Evolutionary conservation across 1,140 invertebrate genomes (phyloP).

Genomic region (Bombus superbus): DNA sequence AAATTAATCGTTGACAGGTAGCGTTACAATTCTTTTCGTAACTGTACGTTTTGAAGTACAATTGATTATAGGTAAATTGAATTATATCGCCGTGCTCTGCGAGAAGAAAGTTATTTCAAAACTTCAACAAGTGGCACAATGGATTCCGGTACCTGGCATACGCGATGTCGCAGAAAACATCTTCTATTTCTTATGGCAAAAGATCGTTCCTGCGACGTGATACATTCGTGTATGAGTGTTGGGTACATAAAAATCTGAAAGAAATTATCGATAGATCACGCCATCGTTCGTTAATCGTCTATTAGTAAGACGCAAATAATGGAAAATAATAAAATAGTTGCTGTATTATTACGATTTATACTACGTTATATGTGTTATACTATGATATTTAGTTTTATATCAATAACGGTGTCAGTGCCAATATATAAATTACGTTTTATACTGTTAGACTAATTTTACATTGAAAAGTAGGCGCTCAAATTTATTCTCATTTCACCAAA

Average conservation of each 20-base stretch:
- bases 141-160: background rate
- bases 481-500: too few relatives aligned
- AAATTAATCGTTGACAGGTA: background rate
- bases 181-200: background rate
- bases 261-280: background rate
- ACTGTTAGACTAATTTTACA: too few relatives aligned
- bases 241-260: background rate
- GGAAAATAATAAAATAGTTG: background rate
- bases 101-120: constrained; percentile 13
- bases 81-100: background rate
- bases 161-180: background rate
- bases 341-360: too few relatives aligned
- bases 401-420: too few relatives aligned
- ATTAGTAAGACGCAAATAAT: too few relatives aligned
- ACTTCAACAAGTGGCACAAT: background rate
- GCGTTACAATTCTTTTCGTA: background rate
- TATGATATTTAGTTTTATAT: too few relatives aligned
- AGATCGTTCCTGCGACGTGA: background rate
- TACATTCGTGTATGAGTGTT: background rate
- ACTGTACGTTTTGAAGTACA: background rate
- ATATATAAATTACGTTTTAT: too few relatives aligned
- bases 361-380: too few relatives aligned
- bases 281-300: too few relatives aligned
- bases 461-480: too few relatives aligned
- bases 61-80: background rate